phyloP scores from a whole-genome alignment of 2,113 vertebrate genomes.

The Vidua macroura region DNA sequence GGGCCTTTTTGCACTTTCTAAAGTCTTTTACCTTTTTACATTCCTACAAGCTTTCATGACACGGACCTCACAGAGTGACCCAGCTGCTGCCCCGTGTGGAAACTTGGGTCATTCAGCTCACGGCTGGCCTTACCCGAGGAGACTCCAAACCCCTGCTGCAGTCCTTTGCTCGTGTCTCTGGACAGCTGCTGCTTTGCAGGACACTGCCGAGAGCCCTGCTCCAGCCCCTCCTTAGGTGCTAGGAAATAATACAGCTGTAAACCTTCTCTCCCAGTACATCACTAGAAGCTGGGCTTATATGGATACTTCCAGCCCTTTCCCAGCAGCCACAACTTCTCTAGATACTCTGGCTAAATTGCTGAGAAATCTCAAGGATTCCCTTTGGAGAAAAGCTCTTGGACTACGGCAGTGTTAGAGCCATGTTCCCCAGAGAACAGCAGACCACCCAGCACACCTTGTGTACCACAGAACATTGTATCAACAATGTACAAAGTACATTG shows the following conservation, averaged over 20 bases:
- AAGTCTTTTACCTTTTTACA: too few relatives aligned
- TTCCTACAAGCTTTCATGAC: background rate
- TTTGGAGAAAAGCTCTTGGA: background rate
- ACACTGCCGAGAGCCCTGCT: background rate
- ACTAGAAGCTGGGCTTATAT: background rate
- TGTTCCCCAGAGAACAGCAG: background rate
- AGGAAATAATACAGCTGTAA: background rate
- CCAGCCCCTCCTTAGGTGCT: background rate
- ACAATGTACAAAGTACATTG: too few relatives aligned
- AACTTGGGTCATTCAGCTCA: background rate
- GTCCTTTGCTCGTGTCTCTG: accelerated
- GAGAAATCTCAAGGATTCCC: background rate
- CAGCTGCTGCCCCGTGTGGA: background rate
- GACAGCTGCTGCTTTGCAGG: background rate
- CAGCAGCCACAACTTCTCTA: background rate
- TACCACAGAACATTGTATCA: background rate
- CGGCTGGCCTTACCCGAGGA: accelerated
- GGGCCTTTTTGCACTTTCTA: too few relatives aligned
- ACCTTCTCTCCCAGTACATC: background rate
- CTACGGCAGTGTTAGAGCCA: background rate
- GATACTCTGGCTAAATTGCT: background rate
- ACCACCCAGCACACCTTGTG: background rate
- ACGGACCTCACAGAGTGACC: background rate
- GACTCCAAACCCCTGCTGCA: background rate
- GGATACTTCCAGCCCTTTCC: background rate